A percentile compares a stretch with the other conserved stretches of the same genome.
phyloP scores from a whole-genome alignment of 1,140 invertebrate species.

The Pogonognathellus flavescens region DNA sequence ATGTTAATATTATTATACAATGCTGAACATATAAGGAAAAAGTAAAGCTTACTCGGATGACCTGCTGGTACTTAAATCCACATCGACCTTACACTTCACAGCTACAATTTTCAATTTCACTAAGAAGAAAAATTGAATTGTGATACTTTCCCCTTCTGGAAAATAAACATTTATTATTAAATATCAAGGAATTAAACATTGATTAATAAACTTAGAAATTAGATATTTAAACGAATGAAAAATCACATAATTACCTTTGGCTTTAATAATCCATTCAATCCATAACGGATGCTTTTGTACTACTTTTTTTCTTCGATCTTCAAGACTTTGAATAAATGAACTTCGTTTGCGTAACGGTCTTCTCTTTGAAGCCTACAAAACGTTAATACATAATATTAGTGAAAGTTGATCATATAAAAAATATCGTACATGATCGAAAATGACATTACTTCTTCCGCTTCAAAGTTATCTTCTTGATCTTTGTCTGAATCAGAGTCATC shows the following conservation, averaged over 20 bases:
- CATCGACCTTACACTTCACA: slow-evolving; percentile 69
- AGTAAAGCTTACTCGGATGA: slow-evolving; percentile 41
- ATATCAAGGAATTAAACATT: no score
- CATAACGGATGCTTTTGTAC: slow-evolving; percentile 82
- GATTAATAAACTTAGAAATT: no score
- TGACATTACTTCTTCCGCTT: slow-evolving; percentile 71
- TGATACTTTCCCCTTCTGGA: slow-evolving; percentile 71
- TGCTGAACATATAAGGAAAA: slow-evolving; percentile 16
- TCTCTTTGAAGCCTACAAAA: slow-evolving; percentile 45
- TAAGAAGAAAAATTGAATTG: slow-evolving; percentile 73
- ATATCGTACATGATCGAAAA: no score
- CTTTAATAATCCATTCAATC: slow-evolving; percentile 77
- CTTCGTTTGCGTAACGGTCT: slow-evolving; percentile 60
- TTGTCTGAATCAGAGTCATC: slow-evolving; percentile 75
- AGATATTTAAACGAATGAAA: slow-evolving; percentile 49
- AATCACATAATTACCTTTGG: slow-evolving; percentile 70
- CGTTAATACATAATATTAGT: background rate
- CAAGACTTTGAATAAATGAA: slow-evolving; percentile 67
- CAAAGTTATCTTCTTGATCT: slow-evolving; percentile 70
- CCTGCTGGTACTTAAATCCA: slow-evolving; percentile 37
- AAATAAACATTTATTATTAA: no score
- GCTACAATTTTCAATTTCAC: slow-evolving; percentile 73
- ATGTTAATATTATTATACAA: no score
- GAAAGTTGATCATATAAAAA: no score
- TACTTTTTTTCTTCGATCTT: slow-evolving; percentile 78